phyloP scores from a whole-genome alignment of 2,797 vertebrate species.

The Sardinella longiceps region DNA sequence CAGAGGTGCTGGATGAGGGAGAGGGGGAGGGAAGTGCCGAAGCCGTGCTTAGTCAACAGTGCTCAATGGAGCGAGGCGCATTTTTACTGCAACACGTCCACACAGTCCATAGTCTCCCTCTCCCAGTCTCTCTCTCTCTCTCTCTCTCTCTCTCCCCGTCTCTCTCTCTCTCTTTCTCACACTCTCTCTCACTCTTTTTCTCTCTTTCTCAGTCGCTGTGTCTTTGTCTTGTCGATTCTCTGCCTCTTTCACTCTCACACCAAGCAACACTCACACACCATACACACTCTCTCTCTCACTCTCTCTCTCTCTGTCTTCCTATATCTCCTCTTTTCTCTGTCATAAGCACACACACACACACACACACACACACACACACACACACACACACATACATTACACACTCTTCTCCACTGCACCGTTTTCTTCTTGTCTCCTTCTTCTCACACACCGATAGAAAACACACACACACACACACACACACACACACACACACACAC shows the following conservation, averaged over 20 bases:
- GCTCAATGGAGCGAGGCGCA: conserved; percentile 51
- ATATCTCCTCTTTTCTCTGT: conserved; percentile 25
- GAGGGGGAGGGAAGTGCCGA: not conserved
- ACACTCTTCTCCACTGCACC: not conserved
- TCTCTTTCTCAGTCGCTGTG: not conserved
- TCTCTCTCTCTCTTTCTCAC: not conserved
- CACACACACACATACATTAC: not conserved
- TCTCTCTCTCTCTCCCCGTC: conserved; percentile 7
- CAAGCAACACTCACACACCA: not conserved
- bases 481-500: not conserved
- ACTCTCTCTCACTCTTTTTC: not conserved
- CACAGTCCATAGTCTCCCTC: conserved; percentile 39
- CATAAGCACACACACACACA: conserved; percentile 35
- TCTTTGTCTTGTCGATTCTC: not conserved
- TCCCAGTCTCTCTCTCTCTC: conserved; percentile 29
- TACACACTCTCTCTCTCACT: not conserved
- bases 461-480: not conserved
- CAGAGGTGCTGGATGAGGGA: not conserved
- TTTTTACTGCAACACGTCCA: conserved; percentile 51
- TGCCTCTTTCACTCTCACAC: conserved; percentile 1
- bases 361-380: conserved; percentile 28
- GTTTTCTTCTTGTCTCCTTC: not conserved
- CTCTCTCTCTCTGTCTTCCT: not conserved
- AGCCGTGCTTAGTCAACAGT: conserved; percentile 48
- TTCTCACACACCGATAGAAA: not conserved